Percentiles rank a stretch among this genome's conserved stretches.
Conservation (phyloP, 2,797 vertebrate species). For the Acomys russatus region DNA sequence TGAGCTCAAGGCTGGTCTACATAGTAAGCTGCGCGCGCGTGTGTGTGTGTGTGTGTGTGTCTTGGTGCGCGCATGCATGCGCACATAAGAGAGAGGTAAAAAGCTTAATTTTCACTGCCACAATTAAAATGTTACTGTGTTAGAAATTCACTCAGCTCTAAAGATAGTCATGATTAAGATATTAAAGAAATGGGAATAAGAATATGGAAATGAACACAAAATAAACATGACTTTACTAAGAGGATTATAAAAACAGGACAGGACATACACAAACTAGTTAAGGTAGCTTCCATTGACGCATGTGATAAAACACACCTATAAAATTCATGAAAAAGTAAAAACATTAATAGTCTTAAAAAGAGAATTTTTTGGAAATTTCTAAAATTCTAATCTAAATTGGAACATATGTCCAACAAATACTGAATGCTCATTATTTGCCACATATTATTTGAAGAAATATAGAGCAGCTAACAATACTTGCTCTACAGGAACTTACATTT, state of each 20-base stretch:
- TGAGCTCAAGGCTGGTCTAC: neutral
- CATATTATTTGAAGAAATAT: neutral
- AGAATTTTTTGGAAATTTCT: neutral
- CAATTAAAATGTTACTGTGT: neutral
- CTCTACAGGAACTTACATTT: slow-evolving; percentile 26
- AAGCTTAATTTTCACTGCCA: neutral
- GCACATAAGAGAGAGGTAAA: neutral
- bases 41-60: too few relatives aligned
- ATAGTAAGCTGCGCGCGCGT: neutral
- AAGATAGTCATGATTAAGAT: neutral
- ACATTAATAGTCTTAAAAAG: neutral
- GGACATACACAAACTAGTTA: slow-evolving; percentile 5
- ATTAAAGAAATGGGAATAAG: neutral
- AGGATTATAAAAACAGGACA: neutral
- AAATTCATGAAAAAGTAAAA: neutral
- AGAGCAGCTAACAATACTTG: neutral
- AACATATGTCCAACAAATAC: neutral
- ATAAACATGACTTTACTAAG: neutral
- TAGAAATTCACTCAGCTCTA: neutral
- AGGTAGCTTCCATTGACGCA: slow-evolving; percentile 14
- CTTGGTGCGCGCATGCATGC: too few relatives aligned
- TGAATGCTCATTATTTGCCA: neutral
- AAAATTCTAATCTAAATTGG: neutral
- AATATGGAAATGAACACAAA: neutral
- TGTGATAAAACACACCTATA: neutral